Evolutionary conservation across 2,888 invertebrate species (phyloP).

Genomic region (Synanthedon andrenaeformis): DNA sequence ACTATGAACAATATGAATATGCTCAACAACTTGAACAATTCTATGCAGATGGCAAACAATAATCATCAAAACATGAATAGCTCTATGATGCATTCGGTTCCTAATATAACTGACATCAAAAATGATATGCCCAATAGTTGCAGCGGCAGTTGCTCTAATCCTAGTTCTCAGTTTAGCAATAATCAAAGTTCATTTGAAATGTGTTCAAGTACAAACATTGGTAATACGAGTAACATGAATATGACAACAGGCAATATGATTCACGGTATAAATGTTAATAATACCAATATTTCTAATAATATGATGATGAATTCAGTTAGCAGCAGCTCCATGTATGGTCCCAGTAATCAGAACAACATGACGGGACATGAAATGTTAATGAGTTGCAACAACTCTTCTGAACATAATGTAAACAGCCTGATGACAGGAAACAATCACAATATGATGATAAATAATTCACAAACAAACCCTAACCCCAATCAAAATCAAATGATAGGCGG

Average conservation of each 20-base stretch:
- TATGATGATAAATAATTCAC: constrained; percentile 55
- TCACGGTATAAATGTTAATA: constrained; percentile 51
- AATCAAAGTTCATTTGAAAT: constrained; percentile 53
- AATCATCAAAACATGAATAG: constrained; percentile 51
- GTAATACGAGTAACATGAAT: constrained; percentile 38
- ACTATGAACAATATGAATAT: constrained; percentile 53
- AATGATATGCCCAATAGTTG: constrained; percentile 60
- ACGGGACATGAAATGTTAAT: constrained; percentile 53
- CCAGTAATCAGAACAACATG: constrained; percentile 39
- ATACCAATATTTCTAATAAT: constrained; percentile 42
- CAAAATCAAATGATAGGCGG: constrained; percentile 44
- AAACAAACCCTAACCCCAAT: constrained; percentile 36
- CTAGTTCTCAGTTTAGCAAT: constrained; percentile 41
- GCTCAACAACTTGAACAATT: constrained; percentile 44
- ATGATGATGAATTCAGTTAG: constrained; percentile 54
- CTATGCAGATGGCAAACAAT: constrained; percentile 51
- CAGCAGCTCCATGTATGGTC: constrained; percentile 42
- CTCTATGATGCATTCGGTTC: constrained; percentile 46
- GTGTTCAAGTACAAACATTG: constrained; percentile 39
- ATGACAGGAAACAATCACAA: constrained; percentile 46
- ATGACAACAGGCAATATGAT: constrained; percentile 48
- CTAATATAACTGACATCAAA: constrained; percentile 61
- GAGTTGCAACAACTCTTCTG: constrained; percentile 50
- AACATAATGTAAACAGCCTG: constrained; percentile 46
- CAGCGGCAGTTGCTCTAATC: constrained; percentile 55